These are phyloP conservation scores for Tridacna crocea DNA, from an alignment of 2,888 invertebrate genomes.

Conservation along the genomic window DNA sequence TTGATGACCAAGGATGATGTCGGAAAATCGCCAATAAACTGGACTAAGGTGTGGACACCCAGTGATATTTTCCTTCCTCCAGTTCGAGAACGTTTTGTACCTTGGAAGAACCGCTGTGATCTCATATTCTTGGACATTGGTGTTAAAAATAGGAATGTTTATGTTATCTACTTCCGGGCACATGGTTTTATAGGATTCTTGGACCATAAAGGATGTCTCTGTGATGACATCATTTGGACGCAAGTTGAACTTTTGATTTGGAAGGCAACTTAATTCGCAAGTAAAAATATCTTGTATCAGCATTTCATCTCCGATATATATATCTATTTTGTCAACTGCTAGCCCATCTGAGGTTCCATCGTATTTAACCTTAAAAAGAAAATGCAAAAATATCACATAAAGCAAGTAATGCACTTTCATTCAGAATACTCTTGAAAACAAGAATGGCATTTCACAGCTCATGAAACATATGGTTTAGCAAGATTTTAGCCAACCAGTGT, in stretches of 20 bases:
- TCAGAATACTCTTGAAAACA: too few relatives aligned
- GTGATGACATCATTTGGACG: slow-evolving; percentile 43
- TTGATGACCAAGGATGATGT: slow-evolving; percentile 35
- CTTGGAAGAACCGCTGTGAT: slow-evolving; percentile 68
- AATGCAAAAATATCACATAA: too few relatives aligned
- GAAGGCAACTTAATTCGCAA: slow-evolving; percentile 65
- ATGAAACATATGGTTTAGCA: too few relatives aligned
- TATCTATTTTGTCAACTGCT: slow-evolving; percentile 67
- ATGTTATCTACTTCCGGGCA: slow-evolving; percentile 74
- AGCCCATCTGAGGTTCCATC: slow-evolving; percentile 61
- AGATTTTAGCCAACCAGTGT: too few relatives aligned
- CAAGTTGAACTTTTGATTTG: slow-evolving; percentile 49
- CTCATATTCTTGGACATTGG: slow-evolving; percentile 59
- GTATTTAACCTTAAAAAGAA: slow-evolving; percentile 41
- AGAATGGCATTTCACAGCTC: too few relatives aligned
- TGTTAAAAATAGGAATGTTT: slow-evolving; percentile 69
- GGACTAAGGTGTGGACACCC: slow-evolving; percentile 68
- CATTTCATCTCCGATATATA: slow-evolving; percentile 62
- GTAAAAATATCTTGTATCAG: slow-evolving; percentile 64
- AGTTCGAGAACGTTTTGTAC: slow-evolving; percentile 67
- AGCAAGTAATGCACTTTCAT: too few relatives aligned
- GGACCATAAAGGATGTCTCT: slow-evolving; percentile 56
- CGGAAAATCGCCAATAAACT: slow-evolving; percentile 64
- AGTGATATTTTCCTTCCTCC: slow-evolving; percentile 62
- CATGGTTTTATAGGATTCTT: slow-evolving; percentile 69